Evolutionary conservation across 2,113 vertebrate genomes (phyloP), one percentile per base, ranked within the genome.

Genomic region (Scortum barcoo): DNA sequence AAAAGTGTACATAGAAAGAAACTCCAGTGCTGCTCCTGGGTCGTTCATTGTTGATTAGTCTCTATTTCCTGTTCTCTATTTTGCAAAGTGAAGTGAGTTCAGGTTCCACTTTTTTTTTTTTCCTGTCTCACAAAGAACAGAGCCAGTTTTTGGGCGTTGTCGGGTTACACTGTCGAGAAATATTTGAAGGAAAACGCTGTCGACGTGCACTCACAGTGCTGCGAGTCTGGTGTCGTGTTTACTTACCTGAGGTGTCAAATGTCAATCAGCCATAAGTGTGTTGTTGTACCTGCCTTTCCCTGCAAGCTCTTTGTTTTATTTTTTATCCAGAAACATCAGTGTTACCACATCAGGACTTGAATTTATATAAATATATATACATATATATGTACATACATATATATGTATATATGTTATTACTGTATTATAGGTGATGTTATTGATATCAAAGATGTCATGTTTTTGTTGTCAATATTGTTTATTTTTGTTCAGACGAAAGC

Each of bases 321-420:
- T 84, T 81, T 83, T 83, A 88, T 90, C 81, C 73, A 77, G 76
- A 93, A 90, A 93, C 91, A 92, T 96, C 96, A 96, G 96, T 97
- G 96, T 97, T 97, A 97, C 89, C 51, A 68, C 68, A 24, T 87
- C 81, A 95, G 93, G 91, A 96, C 97, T 97, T 97, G 96, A 97
- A 96, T 93, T 94, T 96, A 92, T 91, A 88, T 91, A 61, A 19
- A 53, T 90, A 60, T 40, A 78, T 74, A 76, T 17, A 80, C 71
- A 77, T 87, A 76, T 82, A 73, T 83, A 62, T 51, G 76, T 70
- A 76, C 20, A 80, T 69, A 81, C 72, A 74, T 78, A 80, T 90
- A 66, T 56, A 81, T 80, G 72, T 28, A 83, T 80, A 76, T 80
- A 84, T 85, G 79, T 86, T 91, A 78, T 85, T 93, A 79, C 79